Conservation (phyloP, 2,113 vertebrate species). For the Calonectris borealis region DNA sequence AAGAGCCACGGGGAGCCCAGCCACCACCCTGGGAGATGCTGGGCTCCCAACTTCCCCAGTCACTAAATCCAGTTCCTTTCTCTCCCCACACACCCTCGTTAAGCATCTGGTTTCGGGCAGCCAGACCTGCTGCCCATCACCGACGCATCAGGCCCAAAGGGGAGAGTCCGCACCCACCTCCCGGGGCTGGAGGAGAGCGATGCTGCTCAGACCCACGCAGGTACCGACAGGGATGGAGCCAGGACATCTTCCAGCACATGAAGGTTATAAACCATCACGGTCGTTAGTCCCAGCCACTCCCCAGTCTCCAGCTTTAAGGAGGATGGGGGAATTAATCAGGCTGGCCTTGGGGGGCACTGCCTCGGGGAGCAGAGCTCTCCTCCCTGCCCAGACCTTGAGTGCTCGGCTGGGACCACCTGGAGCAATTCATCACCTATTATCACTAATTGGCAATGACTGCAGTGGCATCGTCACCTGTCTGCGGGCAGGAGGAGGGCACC, state of each 20-base stretch:
- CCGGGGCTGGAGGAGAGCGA: fast-evolving
- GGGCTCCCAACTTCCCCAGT: not conserved
- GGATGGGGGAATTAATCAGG: not conserved
- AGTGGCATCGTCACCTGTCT: not conserved
- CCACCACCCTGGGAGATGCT: not conserved
- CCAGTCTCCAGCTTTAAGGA: not conserved
- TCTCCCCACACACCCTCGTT: not conserved
- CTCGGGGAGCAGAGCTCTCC: not conserved
- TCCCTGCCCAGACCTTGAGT: not conserved
- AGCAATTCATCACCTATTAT: not conserved
- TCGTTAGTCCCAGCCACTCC: not conserved
- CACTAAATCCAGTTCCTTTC: not conserved
- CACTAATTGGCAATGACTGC: not conserved
- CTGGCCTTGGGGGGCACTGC: not conserved
- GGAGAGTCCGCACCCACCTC: not conserved
- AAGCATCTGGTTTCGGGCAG: not conserved
- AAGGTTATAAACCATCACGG: not conserved
- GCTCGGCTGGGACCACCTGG: not conserved
- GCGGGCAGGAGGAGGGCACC: not conserved
- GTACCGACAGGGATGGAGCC: fast-evolving
- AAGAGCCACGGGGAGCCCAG: not conserved
- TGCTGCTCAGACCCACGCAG: not conserved
- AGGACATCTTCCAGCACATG: fast-evolving
- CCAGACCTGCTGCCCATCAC: not conserved
- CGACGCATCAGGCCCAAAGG: fast-evolving